Evolutionary conservation across 2,113 vertebrate species (phyloP), one percentile per base, ranked within the genome.

Genomic region (Phyllostomus hastatus): DNA sequence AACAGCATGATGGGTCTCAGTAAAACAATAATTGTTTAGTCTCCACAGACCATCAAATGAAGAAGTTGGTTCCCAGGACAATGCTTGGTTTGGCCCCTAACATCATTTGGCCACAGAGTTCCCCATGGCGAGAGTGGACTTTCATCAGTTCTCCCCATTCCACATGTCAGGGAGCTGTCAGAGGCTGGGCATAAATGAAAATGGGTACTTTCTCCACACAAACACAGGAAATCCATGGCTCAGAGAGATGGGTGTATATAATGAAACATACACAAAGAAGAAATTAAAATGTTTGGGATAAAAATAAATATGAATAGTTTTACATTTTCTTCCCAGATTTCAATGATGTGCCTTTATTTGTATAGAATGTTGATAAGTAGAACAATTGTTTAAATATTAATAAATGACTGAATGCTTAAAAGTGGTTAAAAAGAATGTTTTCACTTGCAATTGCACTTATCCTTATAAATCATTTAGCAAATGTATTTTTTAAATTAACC

Each of bases 21-120:
- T 83, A 90, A 94, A 87, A 97, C 88, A 96, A 75, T 93, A 73
- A 92, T 52, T 95, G 85, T 94, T 97, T 93, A 96, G 95, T 96
- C 78, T 86, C 93, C 69, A 57, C 28, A 95, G 91, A 94, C 52
- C 76, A 35, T 73, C 73, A 33, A 89, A 84, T 91, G 90, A 93
- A 91, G 70, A 91, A 94, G 38, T 54, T 82, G 70, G 46, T 66
- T 97, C 92, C 96, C 84, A 85, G 52, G 41, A 79, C 0, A 1
- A 43, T n/a, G 69, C 50, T 80, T 1, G 15, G 79, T 81, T 93
- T 72, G 26, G 73, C 59, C 38, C 54, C 50, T 96, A 31, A 26
- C 24, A 72, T 80, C 26, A 11, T 52, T 91, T 80, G 67, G 81
- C 66, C 82, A 14, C 69, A 88, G 46, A 76, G 84, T 66, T 94